phyloP scores from a whole-genome alignment of 2,797 vertebrate species.

The Pseudotriccus pelzelni region DNA sequence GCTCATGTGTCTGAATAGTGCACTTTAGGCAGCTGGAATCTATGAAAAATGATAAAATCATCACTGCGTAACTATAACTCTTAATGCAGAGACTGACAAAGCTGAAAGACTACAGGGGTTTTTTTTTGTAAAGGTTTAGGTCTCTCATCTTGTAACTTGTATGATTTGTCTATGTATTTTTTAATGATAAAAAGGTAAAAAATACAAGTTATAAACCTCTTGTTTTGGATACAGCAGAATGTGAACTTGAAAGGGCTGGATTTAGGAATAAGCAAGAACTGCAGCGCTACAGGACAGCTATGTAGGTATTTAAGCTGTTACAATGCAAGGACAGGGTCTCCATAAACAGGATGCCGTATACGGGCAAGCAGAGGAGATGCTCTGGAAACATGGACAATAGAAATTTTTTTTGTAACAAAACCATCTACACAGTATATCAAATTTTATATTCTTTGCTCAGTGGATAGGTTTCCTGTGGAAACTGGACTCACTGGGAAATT shows the following conservation, averaged over 20 bases:
- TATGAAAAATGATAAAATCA: neutral
- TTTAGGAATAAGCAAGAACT: neutral
- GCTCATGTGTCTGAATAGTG: neutral
- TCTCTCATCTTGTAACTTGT: neutral
- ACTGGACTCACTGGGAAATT: neutral
- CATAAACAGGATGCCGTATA: neutral
- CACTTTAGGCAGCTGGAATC: neutral
- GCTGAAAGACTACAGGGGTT: neutral
- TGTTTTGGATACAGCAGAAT: neutral
- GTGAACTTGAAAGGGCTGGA: neutral
- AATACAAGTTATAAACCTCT: neutral
- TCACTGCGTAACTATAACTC: neutral
- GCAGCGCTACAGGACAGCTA: neutral
- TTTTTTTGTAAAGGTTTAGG: neutral
- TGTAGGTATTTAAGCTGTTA: neutral
- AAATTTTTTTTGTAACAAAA: neutral
- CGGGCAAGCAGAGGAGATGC: neutral
- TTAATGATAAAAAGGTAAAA: neutral
- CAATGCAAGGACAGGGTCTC: neutral
- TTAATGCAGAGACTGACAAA: neutral
- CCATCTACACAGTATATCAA: rapidly evolving
- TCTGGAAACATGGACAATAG: neutral
- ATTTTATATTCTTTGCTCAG: neutral
- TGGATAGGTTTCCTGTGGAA: constrained; percentile 17
- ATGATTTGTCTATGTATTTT: neutral